These are phyloP conservation scores for Rhagoletis pomonella DNA, from an alignment of 1,140 invertebrate species.

Conservation along the genomic window DNA sequence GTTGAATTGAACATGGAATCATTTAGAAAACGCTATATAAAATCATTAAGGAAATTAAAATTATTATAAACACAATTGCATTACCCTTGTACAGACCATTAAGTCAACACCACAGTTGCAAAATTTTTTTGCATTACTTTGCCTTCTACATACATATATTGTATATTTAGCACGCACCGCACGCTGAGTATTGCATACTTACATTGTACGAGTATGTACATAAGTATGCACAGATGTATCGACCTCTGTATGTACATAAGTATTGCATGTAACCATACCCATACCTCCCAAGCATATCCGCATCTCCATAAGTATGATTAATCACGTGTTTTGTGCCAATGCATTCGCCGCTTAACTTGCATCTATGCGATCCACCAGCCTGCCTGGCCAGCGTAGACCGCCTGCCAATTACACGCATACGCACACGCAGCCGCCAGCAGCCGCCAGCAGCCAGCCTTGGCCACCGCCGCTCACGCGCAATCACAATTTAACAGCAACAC, in stretches of 20 bases:
- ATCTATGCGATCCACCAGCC: neutral
- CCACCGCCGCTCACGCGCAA: slow-evolving; percentile 18
- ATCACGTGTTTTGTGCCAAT: slow-evolving; percentile 48
- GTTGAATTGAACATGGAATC: too few species aligned
- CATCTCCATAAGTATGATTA: slow-evolving; percentile 51
- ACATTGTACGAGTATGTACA: neutral
- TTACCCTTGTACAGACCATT: neutral
- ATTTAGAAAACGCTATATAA: too few species aligned
- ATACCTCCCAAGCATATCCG: slow-evolving; percentile 35
- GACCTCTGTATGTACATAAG: neutral
- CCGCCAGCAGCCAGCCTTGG: neutral
- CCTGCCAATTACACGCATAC: neutral
- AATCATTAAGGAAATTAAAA: too few species aligned
- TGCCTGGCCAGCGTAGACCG: neutral
- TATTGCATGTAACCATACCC: neutral
- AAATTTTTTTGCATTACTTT: neutral
- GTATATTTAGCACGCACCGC: slow-evolving; percentile 15
- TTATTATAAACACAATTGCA: neutral
- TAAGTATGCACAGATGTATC: neutral
- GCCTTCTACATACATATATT: slow-evolving; percentile 14
- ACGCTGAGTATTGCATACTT: neutral
- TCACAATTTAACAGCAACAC: slow-evolving; percentile 19
- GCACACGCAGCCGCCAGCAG: neutral
- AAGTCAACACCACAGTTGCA: neutral
- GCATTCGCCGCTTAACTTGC: neutral